Base-by-base conservation (phyloP, 2,797 vertebrate species). In the Anabacerthia variegaticeps region DNA sequence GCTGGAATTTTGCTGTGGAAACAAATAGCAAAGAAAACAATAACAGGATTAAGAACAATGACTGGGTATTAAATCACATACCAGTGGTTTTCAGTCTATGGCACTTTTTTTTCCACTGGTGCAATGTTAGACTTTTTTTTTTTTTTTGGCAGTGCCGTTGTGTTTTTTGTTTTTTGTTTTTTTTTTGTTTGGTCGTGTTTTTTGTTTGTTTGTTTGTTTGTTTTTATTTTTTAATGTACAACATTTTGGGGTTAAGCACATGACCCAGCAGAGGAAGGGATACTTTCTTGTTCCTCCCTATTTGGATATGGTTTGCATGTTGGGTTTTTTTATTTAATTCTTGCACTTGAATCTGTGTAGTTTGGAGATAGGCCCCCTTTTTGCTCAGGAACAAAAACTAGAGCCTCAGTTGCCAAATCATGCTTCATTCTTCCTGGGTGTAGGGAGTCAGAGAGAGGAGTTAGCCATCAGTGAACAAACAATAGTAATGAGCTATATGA, bases 11-110 rank as follows among this genome's bases (percentile, higher is more conserved):
- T 92, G 55, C 94, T 92, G 92, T 89, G 88, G 92, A 95, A 96
- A 96, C 83, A 97, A 95, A 93, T 71, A 95, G 77, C 73, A 92
- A 93, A 89, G 59, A 72, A 96, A 95, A 96, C 92, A 96, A 88
- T 94, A 95, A 93, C 77, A 93, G 90, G 90, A 95, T 94, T 97
- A 90, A 86, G 88, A 87, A 96, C 94, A 97, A 94, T 93, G 90
- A 79, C 63, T 89, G 88, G 56, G 74, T 86, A 66, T 86, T 88
- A 94, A 91, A 8, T 87, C 77, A 92, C 86, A 94, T 89, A 44
- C 66, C 67, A 84, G 65, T 71, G 81, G 73, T 93, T 96, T 87
- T 84, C 48, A 94, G 83, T 19, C 48, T 82, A 59, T 95, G 77
- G 14, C 61, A 44, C 34, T 73, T 58, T 88, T 89, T 37, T 92